phyloP scores from a whole-genome alignment of 1,140 invertebrate genomes.

The Diploscapter pachys region DNA sequence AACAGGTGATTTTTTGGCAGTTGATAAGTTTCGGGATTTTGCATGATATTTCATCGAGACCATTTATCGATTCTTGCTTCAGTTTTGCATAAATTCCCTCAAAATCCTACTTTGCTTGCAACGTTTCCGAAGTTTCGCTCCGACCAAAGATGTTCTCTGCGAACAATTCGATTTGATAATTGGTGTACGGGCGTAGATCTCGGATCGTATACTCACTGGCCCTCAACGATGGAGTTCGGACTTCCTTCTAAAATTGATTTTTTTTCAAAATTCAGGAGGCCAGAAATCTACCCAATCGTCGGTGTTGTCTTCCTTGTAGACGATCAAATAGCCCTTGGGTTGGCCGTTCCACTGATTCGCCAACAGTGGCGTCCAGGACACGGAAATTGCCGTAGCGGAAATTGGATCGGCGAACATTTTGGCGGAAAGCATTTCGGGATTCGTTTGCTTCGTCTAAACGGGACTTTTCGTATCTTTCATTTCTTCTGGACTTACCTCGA shows the following conservation, averaged over 20 bases:
- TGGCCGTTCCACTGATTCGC: constrained; percentile 54
- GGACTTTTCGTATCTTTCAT: not conserved
- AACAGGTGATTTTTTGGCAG: not conserved
- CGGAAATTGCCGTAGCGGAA: constrained; percentile 41
- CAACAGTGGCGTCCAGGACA: constrained; percentile 53
- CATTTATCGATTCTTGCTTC: no score
- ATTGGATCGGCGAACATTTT: constrained; percentile 75
- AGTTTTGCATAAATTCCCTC: no score
- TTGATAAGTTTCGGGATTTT: no score
- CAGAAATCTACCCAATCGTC: constrained; percentile 32
- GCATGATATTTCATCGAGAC: no score
- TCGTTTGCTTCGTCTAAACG: constrained; percentile 84
- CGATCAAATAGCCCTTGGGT: constrained; percentile 51
- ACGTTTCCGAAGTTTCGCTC: constrained; percentile 74
- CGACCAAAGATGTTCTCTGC: constrained; percentile 90
- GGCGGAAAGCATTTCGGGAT: constrained; percentile 83
- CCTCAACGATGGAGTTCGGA: constrained; percentile 59
- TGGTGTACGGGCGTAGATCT: constrained; percentile 76
- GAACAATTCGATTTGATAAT: constrained; percentile 81
- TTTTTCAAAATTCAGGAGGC: no score
- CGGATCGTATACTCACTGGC: constrained; percentile 59
- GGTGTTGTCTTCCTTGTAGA: constrained; percentile 41
- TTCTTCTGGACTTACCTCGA: constrained; percentile 13
- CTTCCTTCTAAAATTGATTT: constrained; percentile 40
- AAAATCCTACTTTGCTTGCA: constrained; percentile 69